Conservation (phyloP, 2,113 vertebrate genomes). For the Trachemys scripta region DNA sequence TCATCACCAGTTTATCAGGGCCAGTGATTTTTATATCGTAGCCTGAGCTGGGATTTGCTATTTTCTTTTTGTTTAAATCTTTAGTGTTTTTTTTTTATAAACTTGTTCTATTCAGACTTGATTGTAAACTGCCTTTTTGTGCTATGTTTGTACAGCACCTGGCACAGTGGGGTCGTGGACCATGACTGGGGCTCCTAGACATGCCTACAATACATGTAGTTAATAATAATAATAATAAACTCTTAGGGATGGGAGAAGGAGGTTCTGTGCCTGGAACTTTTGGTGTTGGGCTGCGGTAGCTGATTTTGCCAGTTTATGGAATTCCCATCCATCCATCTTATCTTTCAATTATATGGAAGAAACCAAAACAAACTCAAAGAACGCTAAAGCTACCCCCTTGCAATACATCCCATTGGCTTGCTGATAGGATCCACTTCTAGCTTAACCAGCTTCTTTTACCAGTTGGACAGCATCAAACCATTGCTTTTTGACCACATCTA, state of each 20-base stretch:
- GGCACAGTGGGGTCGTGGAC: too few species aligned
- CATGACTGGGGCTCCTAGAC: background rate
- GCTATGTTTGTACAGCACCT: accelerated
- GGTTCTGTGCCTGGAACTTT: background rate
- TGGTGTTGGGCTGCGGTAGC: background rate
- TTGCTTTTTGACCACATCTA: background rate
- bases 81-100: background rate
- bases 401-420: background rate
- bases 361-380: background rate
- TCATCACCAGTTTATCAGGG: background rate
- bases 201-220: background rate
- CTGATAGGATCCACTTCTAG: background rate
- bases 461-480: background rate
- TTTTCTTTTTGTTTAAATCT: background rate
- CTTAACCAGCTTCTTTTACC: background rate
- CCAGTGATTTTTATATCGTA: background rate
- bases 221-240: background rate
- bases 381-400: accelerated
- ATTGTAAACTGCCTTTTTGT: background rate
- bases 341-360: background rate
- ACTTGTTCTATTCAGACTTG: background rate
- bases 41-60: background rate
- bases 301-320: background rate
- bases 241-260: background rate
- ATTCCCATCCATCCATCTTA: background rate